Evolutionary conservation across 2,888 invertebrate species (phyloP).

Genomic region (Axea sp.): DNA sequence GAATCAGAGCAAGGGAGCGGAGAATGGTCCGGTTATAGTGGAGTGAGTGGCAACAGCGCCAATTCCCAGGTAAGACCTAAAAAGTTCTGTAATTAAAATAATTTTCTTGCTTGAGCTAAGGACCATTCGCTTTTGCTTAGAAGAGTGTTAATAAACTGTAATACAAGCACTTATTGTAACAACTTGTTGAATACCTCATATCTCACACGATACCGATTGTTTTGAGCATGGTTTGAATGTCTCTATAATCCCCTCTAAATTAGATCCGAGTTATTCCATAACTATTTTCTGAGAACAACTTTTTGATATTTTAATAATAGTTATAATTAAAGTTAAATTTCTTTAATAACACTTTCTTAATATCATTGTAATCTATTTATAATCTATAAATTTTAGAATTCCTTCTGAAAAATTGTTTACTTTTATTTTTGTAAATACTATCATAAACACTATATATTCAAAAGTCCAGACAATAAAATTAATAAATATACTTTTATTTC

Average conservation of each 20-base stretch:
- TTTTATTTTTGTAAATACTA: neutral
- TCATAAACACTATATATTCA: too few relatives aligned
- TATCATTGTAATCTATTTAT: too few relatives aligned
- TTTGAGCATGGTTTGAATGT: conserved; percentile 67
- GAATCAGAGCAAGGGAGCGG: conserved; percentile 72
- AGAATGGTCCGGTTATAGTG: conserved; percentile 72
- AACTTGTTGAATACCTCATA: conserved; percentile 77
- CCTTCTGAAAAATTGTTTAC: neutral
- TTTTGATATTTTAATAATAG: too few relatives aligned
- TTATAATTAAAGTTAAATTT: too few relatives aligned
- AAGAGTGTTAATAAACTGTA: conserved; percentile 56
- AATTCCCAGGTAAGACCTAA: conserved; percentile 76
- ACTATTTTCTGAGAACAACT: neutral
- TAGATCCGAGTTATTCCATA: conserved; percentile 25
- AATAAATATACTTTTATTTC: too few relatives aligned
- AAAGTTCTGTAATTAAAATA: neutral
- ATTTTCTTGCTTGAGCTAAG: conserved; percentile 41
- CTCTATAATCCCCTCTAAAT: conserved; percentile 36
- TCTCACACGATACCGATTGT: conserved; percentile 64
- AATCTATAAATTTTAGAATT: too few relatives aligned
- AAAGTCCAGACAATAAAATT: too few relatives aligned
- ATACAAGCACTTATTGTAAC: conserved; percentile 72
- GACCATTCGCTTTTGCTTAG: conserved; percentile 49
- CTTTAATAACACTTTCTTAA: too few relatives aligned
- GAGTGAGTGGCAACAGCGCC: conserved; percentile 64